Evolutionary conservation across 2,113 vertebrate species (phyloP).

Genomic region (Upupa epops): DNA sequence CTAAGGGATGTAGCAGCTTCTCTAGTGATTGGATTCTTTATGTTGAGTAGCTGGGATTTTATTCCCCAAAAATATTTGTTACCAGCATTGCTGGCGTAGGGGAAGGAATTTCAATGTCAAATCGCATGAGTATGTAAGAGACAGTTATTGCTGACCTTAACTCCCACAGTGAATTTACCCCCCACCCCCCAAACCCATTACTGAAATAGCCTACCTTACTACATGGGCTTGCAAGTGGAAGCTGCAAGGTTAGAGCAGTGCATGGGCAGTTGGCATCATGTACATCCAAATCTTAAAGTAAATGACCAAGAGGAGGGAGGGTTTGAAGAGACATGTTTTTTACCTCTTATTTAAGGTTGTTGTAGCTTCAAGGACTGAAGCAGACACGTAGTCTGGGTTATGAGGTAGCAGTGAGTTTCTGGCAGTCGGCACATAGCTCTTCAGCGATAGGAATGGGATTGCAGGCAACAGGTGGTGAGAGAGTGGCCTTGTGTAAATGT

Average conservation of each 20-base stretch:
- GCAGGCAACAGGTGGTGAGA: too few species aligned
- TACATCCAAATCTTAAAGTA: rapidly evolving
- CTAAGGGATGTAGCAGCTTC: not conserved
- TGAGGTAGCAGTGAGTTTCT: not conserved
- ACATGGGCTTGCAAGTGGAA: rapidly evolving
- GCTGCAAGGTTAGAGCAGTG: not conserved
- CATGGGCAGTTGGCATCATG: not conserved
- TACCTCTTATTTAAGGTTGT: not conserved
- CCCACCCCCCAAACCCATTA: rapidly evolving
- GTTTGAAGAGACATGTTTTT: not conserved
- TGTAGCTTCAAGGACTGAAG: not conserved
- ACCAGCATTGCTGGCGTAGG: not conserved
- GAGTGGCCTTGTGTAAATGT: too few species aligned
- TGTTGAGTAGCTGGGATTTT: not conserved
- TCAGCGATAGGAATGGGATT: too few species aligned
- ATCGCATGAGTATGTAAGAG: not conserved
- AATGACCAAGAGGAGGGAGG: not conserved
- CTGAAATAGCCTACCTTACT: not conserved
- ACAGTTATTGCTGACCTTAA: not conserved
- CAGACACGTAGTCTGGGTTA: not conserved
- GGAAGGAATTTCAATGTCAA: not conserved
- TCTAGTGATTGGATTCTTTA: not conserved
- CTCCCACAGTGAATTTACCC: not conserved
- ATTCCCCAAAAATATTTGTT: not conserved
- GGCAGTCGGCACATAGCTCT: not conserved